Evolutionary conservation across 92 coral and sea anemone species (phyloP), one percentile per base, ranked within the genome.

Genomic region (Zoanthus sociatus): DNA sequence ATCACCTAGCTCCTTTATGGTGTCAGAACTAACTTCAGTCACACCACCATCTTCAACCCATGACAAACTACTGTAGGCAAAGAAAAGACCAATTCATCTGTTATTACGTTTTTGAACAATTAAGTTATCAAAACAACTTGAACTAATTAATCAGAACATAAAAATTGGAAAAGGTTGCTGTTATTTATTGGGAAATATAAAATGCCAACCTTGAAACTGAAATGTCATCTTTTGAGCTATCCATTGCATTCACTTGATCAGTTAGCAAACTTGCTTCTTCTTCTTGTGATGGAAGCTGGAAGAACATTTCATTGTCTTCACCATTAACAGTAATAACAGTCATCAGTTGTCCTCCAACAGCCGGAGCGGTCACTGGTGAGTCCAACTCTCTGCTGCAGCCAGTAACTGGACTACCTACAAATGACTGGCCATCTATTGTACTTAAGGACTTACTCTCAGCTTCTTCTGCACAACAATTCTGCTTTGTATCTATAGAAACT

Each of bases 181-280:
- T 58, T 58, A 2, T 14, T 30, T 71, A 11, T 69, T 26, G 26
- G 3, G 17, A 21, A 54, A n/a, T 8, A 31, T 55, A 77, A 16
- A 45, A 72, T 20, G 77, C 98, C 82, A 31, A 97, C 99, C 99
- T 97, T 78, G 97, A 97, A 14, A 93, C 46, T 11, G 99, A 93
- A 15, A 88, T 67, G 77, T 91, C 88, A 79, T 90, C 94, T 78
- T 88, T 88, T 53, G 92, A 87, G 66, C 97, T 92, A 18, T 94
- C 93, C 68, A 84, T 48, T 54, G 89, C 90, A 46, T 87, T 89
- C 14, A 76, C 64, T 16, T 86, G 92, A 53, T 84, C 90, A 47
- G 33, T 18, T 68, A 42, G 84, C 18, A 47, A 64, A 45, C 9
- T 37, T 79, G 73, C 18, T 63, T 44, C 84, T 11, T 63, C 72